These are phyloP conservation scores for Netta rufina DNA, from an alignment of 2,797 vertebrate genomes.

Conservation along the genomic window DNA sequence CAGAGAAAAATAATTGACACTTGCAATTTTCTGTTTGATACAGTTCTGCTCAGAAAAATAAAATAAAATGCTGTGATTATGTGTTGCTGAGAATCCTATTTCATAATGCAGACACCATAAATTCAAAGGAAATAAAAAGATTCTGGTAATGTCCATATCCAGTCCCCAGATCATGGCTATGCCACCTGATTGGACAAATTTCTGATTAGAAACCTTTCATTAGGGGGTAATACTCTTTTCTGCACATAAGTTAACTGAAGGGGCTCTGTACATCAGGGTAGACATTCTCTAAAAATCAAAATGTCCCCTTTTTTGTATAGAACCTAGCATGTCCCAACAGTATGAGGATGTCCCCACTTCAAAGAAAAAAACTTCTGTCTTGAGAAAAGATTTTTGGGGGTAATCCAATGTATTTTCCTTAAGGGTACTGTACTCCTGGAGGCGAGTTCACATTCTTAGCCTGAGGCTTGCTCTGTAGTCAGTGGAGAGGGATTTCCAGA, in stretches of 20 bases:
- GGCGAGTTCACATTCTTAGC: neutral
- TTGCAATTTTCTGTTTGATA: neutral
- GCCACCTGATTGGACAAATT: neutral
- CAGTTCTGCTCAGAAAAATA: neutral
- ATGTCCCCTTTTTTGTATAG: neutral
- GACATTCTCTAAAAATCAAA: neutral
- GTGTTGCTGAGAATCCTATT: neutral
- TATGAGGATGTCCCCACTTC: neutral
- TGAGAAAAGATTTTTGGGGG: neutral
- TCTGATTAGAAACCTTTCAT: neutral
- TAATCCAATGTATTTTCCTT: neutral
- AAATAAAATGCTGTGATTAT: neutral
- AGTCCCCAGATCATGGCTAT: neutral
- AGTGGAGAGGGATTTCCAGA: neutral
- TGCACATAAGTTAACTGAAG: neutral
- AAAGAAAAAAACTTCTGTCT: neutral
- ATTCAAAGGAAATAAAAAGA: conserved; percentile 14
- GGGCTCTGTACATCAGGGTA: neutral
- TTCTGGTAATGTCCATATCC: neutral
- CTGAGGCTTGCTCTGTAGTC: neutral
- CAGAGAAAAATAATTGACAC: neutral
- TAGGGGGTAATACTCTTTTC: neutral
- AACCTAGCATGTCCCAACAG: neutral
- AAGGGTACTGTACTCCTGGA: neutral
- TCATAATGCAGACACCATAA: neutral